Percentiles rank a stretch among this genome's conserved stretches.
Conservation (phyloP, 2,888 invertebrate species). For the Melanotus villosus region DNA sequence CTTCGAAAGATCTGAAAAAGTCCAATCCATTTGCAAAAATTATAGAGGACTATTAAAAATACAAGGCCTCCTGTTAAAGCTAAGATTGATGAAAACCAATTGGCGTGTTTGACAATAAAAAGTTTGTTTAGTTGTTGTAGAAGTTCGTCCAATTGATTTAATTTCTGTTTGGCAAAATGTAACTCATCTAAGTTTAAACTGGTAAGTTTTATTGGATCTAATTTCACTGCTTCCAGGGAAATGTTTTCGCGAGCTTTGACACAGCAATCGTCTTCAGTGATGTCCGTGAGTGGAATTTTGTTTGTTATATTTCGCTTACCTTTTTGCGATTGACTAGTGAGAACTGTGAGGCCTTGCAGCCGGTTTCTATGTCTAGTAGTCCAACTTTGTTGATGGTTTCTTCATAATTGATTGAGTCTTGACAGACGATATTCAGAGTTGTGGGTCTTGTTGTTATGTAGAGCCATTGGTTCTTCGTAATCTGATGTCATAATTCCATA, state of each 20-base stretch:
- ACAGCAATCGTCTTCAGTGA: too few relatives aligned
- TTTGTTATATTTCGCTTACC: not conserved
- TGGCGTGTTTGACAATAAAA: not conserved
- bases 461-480: not conserved
- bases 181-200: not conserved
- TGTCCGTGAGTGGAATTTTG: too few relatives aligned
- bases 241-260: too few relatives aligned
- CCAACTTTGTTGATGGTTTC: not conserved
- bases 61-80: too few relatives aligned
- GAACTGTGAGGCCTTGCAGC: not conserved
- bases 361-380: not conserved
- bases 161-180: not conserved
- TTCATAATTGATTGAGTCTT: too few relatives aligned
- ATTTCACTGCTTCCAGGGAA: not conserved
- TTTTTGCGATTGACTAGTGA: not conserved
- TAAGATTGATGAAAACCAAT: not conserved
- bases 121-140: not conserved
- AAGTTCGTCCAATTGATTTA: not conserved
- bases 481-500: not conserved
- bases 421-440: too few relatives aligned
- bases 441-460: too few relatives aligned
- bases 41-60: not conserved
- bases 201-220: too few relatives aligned
- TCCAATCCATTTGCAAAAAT: not conserved
- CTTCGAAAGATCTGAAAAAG: not conserved